Percentiles rank a stretch among this genome's conserved stretches.
Conservation (phyloP, 1,140 invertebrate species). For the Apis dorsata region DNA sequence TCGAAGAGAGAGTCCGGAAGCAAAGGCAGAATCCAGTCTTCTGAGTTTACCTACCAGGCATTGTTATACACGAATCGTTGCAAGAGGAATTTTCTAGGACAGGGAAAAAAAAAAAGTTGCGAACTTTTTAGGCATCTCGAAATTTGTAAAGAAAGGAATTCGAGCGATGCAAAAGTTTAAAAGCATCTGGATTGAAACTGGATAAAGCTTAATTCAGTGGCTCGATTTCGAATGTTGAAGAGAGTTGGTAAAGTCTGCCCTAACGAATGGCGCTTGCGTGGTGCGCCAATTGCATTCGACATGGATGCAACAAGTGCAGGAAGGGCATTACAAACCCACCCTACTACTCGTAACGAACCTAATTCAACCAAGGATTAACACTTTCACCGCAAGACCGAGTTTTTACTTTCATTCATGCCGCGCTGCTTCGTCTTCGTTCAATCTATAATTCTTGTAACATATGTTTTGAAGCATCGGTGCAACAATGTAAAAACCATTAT, state of each 20-base stretch:
- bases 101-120: background rate
- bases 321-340: background rate
- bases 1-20: background rate
- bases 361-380: background rate
- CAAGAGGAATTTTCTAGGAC: background rate
- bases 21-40: background rate
- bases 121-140: too few relatives aligned
- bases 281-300: background rate
- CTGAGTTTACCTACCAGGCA: background rate
- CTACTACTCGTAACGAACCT: background rate
- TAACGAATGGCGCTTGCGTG: constrained; percentile 18
- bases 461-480: too few relatives aligned
- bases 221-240: background rate
- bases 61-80: background rate
- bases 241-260: background rate
- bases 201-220: background rate
- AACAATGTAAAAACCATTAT: too few relatives aligned
- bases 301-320: constrained; percentile 47
- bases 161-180: background rate
- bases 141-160: background rate
- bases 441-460: too few relatives aligned
- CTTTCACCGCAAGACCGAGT: background rate
- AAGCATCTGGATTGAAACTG: background rate
- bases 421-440: background rate
- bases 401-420: background rate